Evolutionary conservation across 2,888 invertebrate genomes (phyloP), one percentile per base, ranked within the genome.

Genomic region (Plutella xylostella): DNA sequence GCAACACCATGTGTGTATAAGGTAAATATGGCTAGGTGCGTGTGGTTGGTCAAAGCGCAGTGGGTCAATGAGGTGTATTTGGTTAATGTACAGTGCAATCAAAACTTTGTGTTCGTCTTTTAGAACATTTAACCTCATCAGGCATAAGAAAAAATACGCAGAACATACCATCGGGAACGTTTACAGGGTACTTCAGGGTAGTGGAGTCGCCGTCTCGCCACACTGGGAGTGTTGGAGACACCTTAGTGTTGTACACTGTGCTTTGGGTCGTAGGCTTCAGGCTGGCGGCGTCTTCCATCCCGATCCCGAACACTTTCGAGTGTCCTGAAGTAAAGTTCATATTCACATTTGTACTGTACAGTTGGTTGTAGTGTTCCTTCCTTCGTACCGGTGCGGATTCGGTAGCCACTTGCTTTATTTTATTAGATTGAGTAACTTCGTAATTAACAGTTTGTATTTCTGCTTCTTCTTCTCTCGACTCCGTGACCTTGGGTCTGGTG

Each of bases 191-290:
- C 45, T 77, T 77, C 20, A 79, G 82, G 1, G 79, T 80, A 18
- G 74, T 60, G 48, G 75, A 75, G 48, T 74, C 74, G 38, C 65
- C 57, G 46, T 77, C 77, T 22, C 76, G 72, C 58, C 86, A 85
- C 0, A 80, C 72, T 0, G 89, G 89, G 15, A 89, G 70, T 3
- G 89, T 89, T n/a, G 89, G 89, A 9, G 88, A 89, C 1, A 89
- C 89, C 54, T 85, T 73, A 1, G 86, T 85, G 49, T 80, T 78
- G 52, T 85, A 84, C 2, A 75, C 45, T 15, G 83, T 77, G 46
- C 75, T 79, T 56, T 79, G 85, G 7, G 86, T 86, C 1, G 86
- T 85, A 12, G 84, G 69, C 50, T 67, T 69, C 65, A 78, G 79
- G 45, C 82, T 80, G 51, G 82, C 85, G 46, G 87, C 87, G 48